Conservation (phyloP, 2,113 vertebrate genomes). For the Calyptommatus sinebrachiatus region DNA sequence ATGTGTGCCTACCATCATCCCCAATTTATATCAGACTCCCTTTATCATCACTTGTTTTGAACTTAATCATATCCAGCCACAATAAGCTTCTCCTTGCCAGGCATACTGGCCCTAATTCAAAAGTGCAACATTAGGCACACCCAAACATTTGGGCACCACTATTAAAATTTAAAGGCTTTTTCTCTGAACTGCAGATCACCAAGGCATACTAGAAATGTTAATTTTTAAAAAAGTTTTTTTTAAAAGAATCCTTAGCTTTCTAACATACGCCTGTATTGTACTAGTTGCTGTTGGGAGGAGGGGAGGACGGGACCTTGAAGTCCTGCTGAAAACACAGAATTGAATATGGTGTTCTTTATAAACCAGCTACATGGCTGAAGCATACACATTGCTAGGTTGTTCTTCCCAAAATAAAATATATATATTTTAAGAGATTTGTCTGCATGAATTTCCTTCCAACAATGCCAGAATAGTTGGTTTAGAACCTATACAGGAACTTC, state of each 20-base stretch:
- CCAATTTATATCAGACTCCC: not conserved
- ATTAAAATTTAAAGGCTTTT: not conserved
- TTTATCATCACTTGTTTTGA: constrained; percentile 5
- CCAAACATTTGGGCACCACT: not conserved
- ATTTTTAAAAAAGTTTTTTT: not conserved
- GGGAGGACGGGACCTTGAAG: not conserved
- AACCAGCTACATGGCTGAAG: not conserved
- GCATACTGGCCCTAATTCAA: not conserved
- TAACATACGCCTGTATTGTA: not conserved
- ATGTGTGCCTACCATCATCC: not conserved
- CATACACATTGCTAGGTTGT: not conserved
- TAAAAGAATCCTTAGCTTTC: not conserved
- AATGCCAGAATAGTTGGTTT: no score
- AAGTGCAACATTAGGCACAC: not conserved
- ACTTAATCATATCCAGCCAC: not conserved
- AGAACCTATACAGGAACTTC: no score
- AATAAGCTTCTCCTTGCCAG: not conserved
- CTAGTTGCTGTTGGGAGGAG: not conserved
- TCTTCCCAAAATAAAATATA: not conserved
- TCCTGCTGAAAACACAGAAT: not conserved
- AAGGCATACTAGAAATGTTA: not conserved
- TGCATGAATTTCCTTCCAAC: not conserved
- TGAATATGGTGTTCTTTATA: not conserved
- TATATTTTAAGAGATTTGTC: not conserved
- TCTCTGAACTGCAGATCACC: not conserved